A percentile compares a stretch with the other conserved stretches of the same genome.
phyloP scores from a whole-genome alignment of 1,140 invertebrate genomes.

The Muscidifurax raptorellus region DNA sequence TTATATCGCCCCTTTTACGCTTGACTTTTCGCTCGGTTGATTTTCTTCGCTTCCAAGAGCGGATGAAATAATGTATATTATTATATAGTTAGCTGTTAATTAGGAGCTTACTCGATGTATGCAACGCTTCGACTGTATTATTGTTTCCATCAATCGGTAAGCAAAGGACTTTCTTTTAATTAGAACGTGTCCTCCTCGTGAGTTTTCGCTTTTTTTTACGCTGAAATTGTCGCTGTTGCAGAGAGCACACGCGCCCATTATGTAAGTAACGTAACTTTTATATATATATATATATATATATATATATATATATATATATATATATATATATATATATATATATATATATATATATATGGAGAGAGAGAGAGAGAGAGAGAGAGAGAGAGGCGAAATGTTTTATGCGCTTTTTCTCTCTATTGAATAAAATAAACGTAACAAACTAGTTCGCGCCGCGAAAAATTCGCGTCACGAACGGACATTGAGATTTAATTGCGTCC shows the following conservation, averaged over 20 bases:
- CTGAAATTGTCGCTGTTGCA: neutral
- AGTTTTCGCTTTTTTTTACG: no score
- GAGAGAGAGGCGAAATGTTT: neutral
- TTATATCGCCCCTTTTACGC: neutral
- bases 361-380: no score
- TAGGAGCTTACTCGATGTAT: no score
- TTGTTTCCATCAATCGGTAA: no score
- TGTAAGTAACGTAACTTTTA: constrained; percentile 5
- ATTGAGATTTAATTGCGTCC: neutral
- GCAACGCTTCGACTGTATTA: no score
- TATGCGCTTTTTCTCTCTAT: neutral
- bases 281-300: no score
- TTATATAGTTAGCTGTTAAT: no score
- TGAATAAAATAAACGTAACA: neutral
- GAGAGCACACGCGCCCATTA: neutral
- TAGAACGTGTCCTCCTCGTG: neutral
- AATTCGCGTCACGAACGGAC: neutral
- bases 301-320: no score
- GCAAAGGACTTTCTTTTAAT: neutral
- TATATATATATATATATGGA: no score
- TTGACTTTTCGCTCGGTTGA: neutral
- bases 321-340: no score
- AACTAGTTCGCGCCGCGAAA: neutral
- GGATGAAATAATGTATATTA: no score
- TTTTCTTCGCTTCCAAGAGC: neutral